These are phyloP conservation scores for Limnephilus auricula DNA, from an alignment of 2,888 invertebrate genomes.

Conservation along the genomic window DNA sequence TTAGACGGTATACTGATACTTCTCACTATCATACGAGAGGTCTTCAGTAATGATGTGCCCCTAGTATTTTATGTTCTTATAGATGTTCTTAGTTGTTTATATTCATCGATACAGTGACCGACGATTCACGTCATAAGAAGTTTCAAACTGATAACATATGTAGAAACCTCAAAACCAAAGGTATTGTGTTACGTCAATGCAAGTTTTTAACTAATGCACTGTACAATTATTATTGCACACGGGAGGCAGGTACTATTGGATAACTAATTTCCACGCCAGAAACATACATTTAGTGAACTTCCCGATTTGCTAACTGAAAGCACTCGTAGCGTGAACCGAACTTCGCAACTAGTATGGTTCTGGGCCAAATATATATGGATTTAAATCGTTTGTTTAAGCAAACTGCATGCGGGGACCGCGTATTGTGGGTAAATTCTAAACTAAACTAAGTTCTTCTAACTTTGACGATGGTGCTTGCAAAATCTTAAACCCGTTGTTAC, in stretches of 20 bases:
- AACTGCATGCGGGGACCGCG: constrained; percentile 6
- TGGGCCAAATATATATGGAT: not conserved
- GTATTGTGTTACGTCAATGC: not conserved
- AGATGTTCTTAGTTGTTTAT: too few species aligned
- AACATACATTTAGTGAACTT: not conserved
- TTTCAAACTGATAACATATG: not conserved
- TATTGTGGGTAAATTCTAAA: not conserved
- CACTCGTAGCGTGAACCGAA: not conserved
- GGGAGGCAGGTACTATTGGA: not conserved
- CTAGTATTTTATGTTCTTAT: too few species aligned
- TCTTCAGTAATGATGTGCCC: too few species aligned
- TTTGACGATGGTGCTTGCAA: not conserved
- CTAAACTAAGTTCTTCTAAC: not conserved
- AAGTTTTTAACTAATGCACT: not conserved
- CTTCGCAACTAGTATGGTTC: not conserved
- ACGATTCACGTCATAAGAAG: not conserved
- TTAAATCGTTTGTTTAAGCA: constrained; percentile 15
- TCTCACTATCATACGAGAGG: too few species aligned
- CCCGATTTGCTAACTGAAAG: not conserved
- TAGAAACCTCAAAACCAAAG: not conserved
- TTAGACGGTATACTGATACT: too few species aligned
- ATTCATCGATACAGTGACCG: not conserved
- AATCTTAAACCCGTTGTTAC: not conserved
- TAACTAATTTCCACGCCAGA: not conserved
- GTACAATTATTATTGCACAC: not conserved